Base-by-base conservation (phyloP, 2,888 invertebrate genomes). In the Molanna angustata region DNA sequence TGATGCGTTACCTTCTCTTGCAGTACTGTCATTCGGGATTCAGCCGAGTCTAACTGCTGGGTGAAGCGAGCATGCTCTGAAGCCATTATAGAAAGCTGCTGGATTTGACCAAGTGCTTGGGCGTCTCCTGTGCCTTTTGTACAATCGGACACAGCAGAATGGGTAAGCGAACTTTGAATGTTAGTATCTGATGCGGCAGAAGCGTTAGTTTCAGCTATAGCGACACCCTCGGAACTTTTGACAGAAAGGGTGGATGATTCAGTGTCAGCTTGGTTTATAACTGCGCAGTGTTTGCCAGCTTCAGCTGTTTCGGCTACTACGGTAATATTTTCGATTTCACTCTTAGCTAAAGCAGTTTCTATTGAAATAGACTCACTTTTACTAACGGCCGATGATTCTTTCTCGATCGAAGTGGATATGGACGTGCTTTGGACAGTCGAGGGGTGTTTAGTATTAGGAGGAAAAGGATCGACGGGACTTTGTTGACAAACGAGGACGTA, bases 401-500 rank as follows among this genome's bases (percentile, higher is more conserved):
- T 50, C 16, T n/a, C 18, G 11, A 21, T 20, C 11, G 19, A 19
- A 20, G 21, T 41, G 6, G 18, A 3, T 9, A 37, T 17, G 16
- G 16, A 16, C 9, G 17, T 13, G 27, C 7, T 40, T n/a, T n/a
- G n/a, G n/a, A n/a, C n/a, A n/a, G n/a, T n/a, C n/a, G n/a, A n/a
- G n/a, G n/a, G n/a, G n/a, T n/a, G n/a, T n/a, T 11, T 6, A n/a
- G 19, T 19, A 6, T 45, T 32, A 22, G 22, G 22, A 4, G 43
- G 43, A 14, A 20, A 22, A 0, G 50, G 33, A 21, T 35, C 44
- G 21, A 21, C 17, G 7, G 50, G 42, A 18, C 50, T 50, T 1
- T 43, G 50, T 17, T 50, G 43, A 16, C 50, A 50, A 16, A 50
- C 50, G 1, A 50, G 44, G 1, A 50, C 50, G 19, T 37, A 50